Base-by-base conservation (phyloP, 2,888 invertebrate species). In the Heliothis peltigera region DNA sequence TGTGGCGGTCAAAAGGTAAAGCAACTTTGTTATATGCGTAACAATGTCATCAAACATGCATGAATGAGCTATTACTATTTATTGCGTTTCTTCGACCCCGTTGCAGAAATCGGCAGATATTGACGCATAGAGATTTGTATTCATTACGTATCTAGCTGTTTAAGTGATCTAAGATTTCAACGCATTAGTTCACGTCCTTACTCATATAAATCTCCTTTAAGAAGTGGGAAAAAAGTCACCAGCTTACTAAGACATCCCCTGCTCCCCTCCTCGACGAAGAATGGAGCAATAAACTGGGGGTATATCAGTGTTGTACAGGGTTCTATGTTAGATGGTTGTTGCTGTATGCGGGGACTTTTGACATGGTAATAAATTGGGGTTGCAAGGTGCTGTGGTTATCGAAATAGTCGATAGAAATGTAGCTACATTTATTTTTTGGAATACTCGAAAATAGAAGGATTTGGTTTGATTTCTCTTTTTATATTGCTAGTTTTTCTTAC, bases 131-230 rank as follows among this genome's bases (percentile, higher is more conserved):
- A 22, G 3, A 22, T 22, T 22, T 25, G 25, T 25, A 2, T 4
- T 32, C 32, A 32, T 2, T 0, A 12, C 32, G 32, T 0, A 12
- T 32, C 32, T 12, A 2, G 10, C 0, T 32, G 3, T 32, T 32
- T 32, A 32, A 32, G 12, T 32, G 12, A 10, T 32, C 32, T 12
- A 32, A 32, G 32, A 32, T 32, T 32, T 32, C 49, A 67, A 70
- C 76, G 70, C 82, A 85, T 86, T 82, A 79, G 70, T 84, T 63
- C 61, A 69, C 70, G 80, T 83, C 83, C 32, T 52, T 54, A 69
- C 75, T 68, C 79, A 79, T 71, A 81, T 75, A 78, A 75, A 74
- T 77, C 78, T 69, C 59, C 57, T 76, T 73, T 73, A 76, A 81
- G 77, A 60, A 79, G 32, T 22, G 66, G 71, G 76, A 77, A 75